phyloP scores from a whole-genome alignment of 2,888 invertebrate genomes.

The Uropetala carovei region DNA sequence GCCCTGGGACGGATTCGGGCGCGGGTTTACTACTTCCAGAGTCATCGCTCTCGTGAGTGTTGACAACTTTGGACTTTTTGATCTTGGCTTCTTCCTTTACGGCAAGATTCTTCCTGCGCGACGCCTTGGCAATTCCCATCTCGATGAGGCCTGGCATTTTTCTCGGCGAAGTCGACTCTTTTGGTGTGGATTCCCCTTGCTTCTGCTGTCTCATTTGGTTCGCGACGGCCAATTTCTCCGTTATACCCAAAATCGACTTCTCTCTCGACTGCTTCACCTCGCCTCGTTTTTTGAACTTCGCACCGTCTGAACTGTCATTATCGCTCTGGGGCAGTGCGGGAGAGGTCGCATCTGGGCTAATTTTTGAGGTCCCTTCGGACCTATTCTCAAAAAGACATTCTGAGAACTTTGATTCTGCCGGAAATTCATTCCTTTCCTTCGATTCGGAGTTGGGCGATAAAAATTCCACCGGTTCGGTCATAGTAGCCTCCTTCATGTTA shows the following conservation, averaged over 20 bases:
- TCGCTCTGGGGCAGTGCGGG: background rate
- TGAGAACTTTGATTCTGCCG: too few species aligned
- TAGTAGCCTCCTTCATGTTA: too few species aligned
- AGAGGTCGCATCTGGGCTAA: background rate
- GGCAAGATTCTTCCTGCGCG: conserved; percentile 49
- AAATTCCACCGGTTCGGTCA: too few species aligned
- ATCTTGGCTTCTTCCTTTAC: conserved; percentile 30
- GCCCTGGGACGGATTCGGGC: background rate
- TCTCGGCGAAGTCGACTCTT: conserved; percentile 22
- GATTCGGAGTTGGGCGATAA: too few species aligned
- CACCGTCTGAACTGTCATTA: conserved; percentile 11
- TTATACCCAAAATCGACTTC: conserved; percentile 42
- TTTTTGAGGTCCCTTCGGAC: background rate
- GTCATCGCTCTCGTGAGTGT: background rate
- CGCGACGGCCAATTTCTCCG: conserved; percentile 47
- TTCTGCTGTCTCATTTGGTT: conserved; percentile 55
- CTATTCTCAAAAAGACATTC: background rate
- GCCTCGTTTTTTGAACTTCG: conserved; percentile 43
- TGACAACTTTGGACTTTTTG: conserved; percentile 26
- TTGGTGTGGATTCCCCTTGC: background rate
- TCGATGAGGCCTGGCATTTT: conserved; percentile 50
- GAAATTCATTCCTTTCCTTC: too few species aligned
- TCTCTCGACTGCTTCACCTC: conserved; percentile 39
- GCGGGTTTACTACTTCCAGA: background rate
- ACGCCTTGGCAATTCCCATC: conserved; percentile 46